A percentile compares a stretch with the other conserved stretches of the same genome.
Conservation (phyloP, 2,113 vertebrate species). For the Monopterus albus region DNA sequence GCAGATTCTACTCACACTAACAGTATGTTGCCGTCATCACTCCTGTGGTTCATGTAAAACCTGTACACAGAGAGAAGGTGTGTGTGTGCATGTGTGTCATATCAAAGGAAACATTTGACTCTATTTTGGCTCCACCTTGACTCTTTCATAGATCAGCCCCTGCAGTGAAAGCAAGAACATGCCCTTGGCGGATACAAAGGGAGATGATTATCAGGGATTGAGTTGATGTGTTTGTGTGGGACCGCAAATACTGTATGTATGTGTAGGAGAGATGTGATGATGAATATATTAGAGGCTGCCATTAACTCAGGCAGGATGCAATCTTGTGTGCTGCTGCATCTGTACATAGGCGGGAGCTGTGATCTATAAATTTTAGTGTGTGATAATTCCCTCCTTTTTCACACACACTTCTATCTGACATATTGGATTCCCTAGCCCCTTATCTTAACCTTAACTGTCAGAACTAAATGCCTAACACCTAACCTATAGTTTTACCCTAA, state of each 20-base stretch:
- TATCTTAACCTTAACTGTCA: no score
- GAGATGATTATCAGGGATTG: conserved; percentile 61
- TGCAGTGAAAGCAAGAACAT: conserved; percentile 51
- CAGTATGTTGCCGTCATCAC: conserved; percentile 30
- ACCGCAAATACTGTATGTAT: conserved; percentile 30
- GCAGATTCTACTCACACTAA: conserved; percentile 28
- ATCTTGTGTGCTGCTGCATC: conserved; percentile 46
- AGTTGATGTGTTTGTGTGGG: conserved; percentile 23
- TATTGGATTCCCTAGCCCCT: no score
- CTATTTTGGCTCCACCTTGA: conserved; percentile 51
- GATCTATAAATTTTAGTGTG: conserved; percentile 67
- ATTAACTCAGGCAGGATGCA: conserved; percentile 52
- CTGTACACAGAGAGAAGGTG: background rate
- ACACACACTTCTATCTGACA: no score
- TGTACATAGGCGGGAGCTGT: conserved; percentile 39
- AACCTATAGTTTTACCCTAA: no score
- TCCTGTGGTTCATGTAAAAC: conserved; percentile 38
- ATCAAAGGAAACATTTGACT: conserved; percentile 55
- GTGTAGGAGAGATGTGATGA: conserved; percentile 48
- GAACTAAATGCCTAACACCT: no score
- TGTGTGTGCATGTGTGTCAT: background rate
- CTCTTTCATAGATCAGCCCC: conserved; percentile 47
- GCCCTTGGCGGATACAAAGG: conserved; percentile 60
- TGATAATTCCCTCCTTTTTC: conserved; percentile 15
- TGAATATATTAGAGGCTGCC: conserved; percentile 61